These are phyloP conservation scores for Turritopsis dohrnii DNA, from an alignment of 30 jellyfish, hydroid and myxozoan species.

Conservation along the genomic window DNA sequence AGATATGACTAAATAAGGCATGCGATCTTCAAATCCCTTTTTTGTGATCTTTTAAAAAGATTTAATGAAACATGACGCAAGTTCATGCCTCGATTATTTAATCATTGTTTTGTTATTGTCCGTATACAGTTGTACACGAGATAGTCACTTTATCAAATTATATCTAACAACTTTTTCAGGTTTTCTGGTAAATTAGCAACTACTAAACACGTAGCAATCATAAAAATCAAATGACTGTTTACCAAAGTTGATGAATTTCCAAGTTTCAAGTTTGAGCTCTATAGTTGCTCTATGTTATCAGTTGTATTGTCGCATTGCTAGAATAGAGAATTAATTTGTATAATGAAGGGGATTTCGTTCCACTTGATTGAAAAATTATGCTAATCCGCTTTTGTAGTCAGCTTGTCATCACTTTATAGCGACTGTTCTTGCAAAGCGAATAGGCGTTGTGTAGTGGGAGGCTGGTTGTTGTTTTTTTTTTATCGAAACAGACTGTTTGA, in stretches of 20 bases:
- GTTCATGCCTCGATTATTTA: background rate
- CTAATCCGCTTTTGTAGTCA: background rate
- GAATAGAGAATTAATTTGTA: background rate
- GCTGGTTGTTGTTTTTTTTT: too few species aligned
- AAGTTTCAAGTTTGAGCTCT: background rate
- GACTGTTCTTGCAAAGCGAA: background rate
- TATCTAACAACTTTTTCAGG: background rate
- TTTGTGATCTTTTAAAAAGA: background rate
- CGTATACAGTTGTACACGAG: background rate
- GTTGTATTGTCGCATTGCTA: background rate
- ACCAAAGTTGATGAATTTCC: background rate
- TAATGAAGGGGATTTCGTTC: background rate
- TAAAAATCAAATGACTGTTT: background rate
- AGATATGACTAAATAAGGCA: background rate
- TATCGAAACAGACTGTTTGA: too few species aligned
- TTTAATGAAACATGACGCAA: background rate
- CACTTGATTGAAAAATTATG: background rate
- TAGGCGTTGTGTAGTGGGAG: background rate
- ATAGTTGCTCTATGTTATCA: background rate
- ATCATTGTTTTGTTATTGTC: background rate
- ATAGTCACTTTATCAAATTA: background rate
- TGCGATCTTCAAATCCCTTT: background rate
- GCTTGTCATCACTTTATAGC: background rate
- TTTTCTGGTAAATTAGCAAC: background rate
- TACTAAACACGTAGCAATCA: background rate